Base-by-base conservation (phyloP, 1,140 invertebrate genomes). In the Steinernema feltiae region DNA sequence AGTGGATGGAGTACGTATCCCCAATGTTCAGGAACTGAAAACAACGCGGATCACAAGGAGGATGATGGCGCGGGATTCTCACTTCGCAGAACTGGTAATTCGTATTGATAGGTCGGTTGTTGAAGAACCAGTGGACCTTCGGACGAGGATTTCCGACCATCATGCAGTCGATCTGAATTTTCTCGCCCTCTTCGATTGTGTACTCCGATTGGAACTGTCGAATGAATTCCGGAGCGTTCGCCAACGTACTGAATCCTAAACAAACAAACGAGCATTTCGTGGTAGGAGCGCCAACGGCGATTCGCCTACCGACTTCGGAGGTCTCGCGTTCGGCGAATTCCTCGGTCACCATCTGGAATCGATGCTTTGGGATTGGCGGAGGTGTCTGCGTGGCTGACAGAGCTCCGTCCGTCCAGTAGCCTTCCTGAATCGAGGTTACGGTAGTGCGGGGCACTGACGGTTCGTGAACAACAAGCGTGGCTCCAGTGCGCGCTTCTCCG, bases 401-500 rank as follows among this genome's bases (percentile, higher is more conserved):
- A 0, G 75, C 78, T 0, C 79, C 79, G 71, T 80, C 80, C 24
- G 80, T 76, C 74, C 74, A 81, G 48, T 74, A 78, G 41, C 80
- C 77, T 74, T 81, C 80, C 53, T 63, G 53, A 27, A 63, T 27
- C 2, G 53, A 63, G 53, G 15, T 15, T 15, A 27, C 53, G 53
- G 53, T 27, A 27, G 53, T 63, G 53, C 53, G 53, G 12, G 53
- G 24, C 2, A 63, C 53, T 3, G 69, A 41, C n/a, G 74, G 18
- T 30, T 72, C 21, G 70, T 71, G 1, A 78, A 92, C 91, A 48
- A 91, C 92, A 1, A 93, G 82, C 78, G 92, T 91, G 0, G 92
- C 91, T 76, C 93, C 92, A 80, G 92, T 92, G 83, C 92, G 92
- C 0, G 91, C 91, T 80, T 93, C 91, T n/a, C 92, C 92, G 27